A percentile compares a stretch with the other conserved stretches of the same genome.
Conservation (phyloP, 1,140 invertebrate species). For the Battus philenor region DNA sequence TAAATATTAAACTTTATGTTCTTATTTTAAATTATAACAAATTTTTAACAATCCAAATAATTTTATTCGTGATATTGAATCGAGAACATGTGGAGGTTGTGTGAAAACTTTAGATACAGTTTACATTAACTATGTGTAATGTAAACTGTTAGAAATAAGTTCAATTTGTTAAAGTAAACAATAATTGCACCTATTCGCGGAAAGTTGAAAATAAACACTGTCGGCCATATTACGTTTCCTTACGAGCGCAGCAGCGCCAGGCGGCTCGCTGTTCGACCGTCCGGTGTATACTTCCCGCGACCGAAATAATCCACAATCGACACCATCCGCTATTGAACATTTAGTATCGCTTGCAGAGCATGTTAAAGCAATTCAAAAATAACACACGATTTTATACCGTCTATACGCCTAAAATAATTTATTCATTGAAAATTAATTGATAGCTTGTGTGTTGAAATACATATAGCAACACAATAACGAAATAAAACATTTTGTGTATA, state of each 20-base stretch:
- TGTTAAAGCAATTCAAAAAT: slow-evolving; percentile 35
- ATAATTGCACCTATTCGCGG: slow-evolving; percentile 30
- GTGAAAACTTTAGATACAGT: too few relatives aligned
- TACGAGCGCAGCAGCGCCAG: slow-evolving; percentile 31
- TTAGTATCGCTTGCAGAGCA: slow-evolving; percentile 30
- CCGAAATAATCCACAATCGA: slow-evolving; percentile 66
- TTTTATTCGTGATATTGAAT: too few relatives aligned
- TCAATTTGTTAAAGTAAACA: slow-evolving; percentile 12
- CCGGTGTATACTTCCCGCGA: slow-evolving; percentile 60
- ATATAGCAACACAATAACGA: too few relatives aligned
- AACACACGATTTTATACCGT: slow-evolving; percentile 17
- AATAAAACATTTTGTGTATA: too few relatives aligned
- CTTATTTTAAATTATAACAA: too few relatives aligned
- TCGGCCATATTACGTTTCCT: slow-evolving; percentile 51
- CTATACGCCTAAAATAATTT: too few relatives aligned
- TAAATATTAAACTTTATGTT: too few relatives aligned
- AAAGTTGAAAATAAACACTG: slow-evolving; percentile 41
- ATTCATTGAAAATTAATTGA: too few relatives aligned
- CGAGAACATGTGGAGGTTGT: too few relatives aligned
- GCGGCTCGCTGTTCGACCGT: slow-evolving; percentile 26
- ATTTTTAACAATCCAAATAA: too few relatives aligned
- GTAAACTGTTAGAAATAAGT: slow-evolving; percentile 2
- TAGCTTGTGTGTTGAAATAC: too few relatives aligned
- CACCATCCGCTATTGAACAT: slow-evolving; percentile 62
- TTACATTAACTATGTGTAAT: neutral